Percentiles rank a stretch among this genome's conserved stretches.
These are phyloP conservation scores for Holcopasites calliopsidis DNA, from an alignment of 1,140 invertebrate genomes.

Conservation along the genomic window DNA sequence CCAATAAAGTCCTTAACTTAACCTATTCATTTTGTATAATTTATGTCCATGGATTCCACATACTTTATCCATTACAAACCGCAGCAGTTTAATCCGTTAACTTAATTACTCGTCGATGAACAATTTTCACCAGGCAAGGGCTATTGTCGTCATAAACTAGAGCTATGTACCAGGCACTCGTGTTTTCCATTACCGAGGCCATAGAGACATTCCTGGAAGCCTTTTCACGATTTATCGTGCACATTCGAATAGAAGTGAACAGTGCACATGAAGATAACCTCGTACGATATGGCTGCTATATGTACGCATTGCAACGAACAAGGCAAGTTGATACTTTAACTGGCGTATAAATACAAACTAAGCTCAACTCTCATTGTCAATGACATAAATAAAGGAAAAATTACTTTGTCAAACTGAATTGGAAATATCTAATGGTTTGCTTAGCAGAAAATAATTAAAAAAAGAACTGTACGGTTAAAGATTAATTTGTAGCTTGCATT, in stretches of 20 bases:
- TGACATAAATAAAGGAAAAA: background rate
- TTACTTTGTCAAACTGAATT: background rate
- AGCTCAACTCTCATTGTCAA: background rate
- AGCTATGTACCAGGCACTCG: background rate
- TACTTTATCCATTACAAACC: too few relatives aligned
- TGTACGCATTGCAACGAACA: background rate
- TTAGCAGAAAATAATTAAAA: background rate
- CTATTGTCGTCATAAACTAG: slow-evolving; percentile 1
- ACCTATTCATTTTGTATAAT: too few relatives aligned
- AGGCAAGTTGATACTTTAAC: background rate
- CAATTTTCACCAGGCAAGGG: background rate
- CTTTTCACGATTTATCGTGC: slow-evolving; percentile 26
- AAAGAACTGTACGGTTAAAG: too few relatives aligned
- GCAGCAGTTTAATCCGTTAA: background rate
- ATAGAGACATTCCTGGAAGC: slow-evolving; percentile 18
- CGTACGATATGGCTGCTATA: slow-evolving; percentile 11
- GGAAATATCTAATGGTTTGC: background rate
- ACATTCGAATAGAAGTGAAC: slow-evolving; percentile 20
- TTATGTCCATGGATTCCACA: too few relatives aligned
- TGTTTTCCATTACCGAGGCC: slow-evolving; percentile 12
- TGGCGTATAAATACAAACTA: background rate
- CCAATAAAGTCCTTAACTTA: too few relatives aligned
- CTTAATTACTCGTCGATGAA: background rate
- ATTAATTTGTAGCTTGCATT: too few relatives aligned
- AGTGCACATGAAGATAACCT: slow-evolving; percentile 25